phyloP scores from a whole-genome alignment of 2,888 invertebrate genomes.

The Cheilosia variabilis region DNA sequence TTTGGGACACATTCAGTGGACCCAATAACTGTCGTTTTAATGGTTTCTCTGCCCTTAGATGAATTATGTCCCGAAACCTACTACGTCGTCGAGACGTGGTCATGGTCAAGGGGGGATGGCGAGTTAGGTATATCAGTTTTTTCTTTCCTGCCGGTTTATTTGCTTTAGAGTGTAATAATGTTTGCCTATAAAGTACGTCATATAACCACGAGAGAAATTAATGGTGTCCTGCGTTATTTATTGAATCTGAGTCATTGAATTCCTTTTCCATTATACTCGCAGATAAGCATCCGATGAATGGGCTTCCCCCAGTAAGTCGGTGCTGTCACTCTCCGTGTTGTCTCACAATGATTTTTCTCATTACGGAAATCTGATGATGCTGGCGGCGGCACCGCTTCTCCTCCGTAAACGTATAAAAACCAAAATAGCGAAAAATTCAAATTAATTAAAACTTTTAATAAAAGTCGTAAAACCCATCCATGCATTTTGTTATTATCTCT shows the following conservation, averaged over 20 bases:
- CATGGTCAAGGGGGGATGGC: constrained; percentile 5
- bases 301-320: background rate
- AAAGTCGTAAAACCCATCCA: constrained; percentile 73
- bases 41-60: constrained; percentile 63
- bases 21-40: constrained; percentile 74
- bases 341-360: constrained; percentile 37
- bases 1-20: constrained; percentile 68
- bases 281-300: constrained; percentile 15
- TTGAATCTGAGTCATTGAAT: constrained; percentile 39
- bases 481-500: constrained; percentile 73
- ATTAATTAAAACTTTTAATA: constrained; percentile 75
- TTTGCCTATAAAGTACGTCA: constrained; percentile 6
- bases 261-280: background rate
- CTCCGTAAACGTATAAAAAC: constrained; percentile 5
- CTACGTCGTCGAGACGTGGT: constrained; percentile 18
- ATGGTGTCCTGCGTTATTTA: constrained; percentile 48
- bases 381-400: too few relatives aligned
- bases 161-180: constrained; percentile 6
- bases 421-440: constrained; percentile 52
- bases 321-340: background rate
- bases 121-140: background rate
- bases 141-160: background rate
- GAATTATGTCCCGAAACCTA: constrained; percentile 64
- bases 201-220: constrained; percentile 48
- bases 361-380: constrained; percentile 22